Conservation (phyloP, 2,888 invertebrate species). For the Buathra laborator region DNA sequence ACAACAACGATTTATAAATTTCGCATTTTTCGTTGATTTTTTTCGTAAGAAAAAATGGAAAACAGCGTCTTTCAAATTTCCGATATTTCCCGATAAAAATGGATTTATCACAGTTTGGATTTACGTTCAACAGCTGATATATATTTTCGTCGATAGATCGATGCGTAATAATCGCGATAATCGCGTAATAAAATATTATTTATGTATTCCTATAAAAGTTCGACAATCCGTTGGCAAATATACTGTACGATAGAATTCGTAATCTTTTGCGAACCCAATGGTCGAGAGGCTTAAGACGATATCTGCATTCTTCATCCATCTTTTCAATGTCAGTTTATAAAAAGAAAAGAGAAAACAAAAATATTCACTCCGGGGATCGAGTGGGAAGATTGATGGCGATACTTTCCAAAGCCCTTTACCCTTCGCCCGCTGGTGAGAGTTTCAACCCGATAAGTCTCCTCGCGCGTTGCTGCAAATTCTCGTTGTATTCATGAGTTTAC, state of each 20-base stretch:
- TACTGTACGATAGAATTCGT: background rate
- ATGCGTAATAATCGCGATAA: too few relatives aligned
- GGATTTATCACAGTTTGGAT: background rate
- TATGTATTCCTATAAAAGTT: background rate
- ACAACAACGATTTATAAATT: too few relatives aligned
- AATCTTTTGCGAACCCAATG: background rate
- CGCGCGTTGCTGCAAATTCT: constrained; percentile 19
- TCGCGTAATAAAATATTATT: background rate
- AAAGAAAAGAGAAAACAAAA: constrained; percentile 38
- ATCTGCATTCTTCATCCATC: constrained; percentile 68
- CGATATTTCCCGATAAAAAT: background rate
- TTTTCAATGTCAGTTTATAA: constrained; percentile 72
- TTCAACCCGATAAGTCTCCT: background rate
- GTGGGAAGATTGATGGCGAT: constrained; percentile 69
- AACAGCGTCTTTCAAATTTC: background rate
- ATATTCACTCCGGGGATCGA: constrained; percentile 28
- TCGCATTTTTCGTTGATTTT: too few relatives aligned
- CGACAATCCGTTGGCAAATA: background rate
- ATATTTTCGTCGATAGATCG: background rate
- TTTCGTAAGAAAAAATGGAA: too few relatives aligned
- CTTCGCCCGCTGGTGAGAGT: background rate
- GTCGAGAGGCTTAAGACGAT: background rate
- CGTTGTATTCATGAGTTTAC: constrained; percentile 52
- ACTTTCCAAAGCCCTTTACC: constrained; percentile 31
- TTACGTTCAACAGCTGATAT: background rate